Evolutionary conservation across 1,140 invertebrate genomes (phyloP), one percentile per base, ranked within the genome.

Genomic region (Trachymyrmex cornetzi): DNA sequence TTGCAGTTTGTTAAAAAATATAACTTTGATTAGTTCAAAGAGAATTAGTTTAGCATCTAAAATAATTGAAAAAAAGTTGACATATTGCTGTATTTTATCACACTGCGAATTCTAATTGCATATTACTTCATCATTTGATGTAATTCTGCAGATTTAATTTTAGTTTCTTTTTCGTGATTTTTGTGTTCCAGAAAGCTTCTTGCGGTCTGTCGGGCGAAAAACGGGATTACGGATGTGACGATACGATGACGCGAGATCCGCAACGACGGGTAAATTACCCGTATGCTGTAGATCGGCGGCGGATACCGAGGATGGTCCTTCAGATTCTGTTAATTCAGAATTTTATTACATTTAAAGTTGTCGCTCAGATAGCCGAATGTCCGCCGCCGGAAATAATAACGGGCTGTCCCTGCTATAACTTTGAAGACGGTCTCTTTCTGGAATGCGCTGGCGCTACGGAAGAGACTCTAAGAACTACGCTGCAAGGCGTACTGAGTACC

Each of bases 401-500:
- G 64, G 94, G 93, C 77, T 99, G 98, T 95, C 97, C 98, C 0
- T 99, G 98, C 95, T 98, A 98, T 96, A 98, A 98, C 95, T 98
- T 98, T 93, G 98, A 98, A 94, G 98, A 98, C 95, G 98, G 98
- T 44, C 96, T 99, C 72, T 98, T 98, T 95, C 96, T 99, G 88
- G 98, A 99, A 95, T 99, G 98, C 93, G 97, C 98, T 22, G 97
- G 97, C 79, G 97, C 97, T 6, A 97, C 97, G n/a, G 96, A 97
- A 34, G 96, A 96, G 22, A 94, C 95, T 27, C 93, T 97, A 38
- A 95, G 93, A 86, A 94, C 93, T 4, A 96, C 96, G 12, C 93
- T 97, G 22, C 88, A 96, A 82, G 96, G 96, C 92, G 95, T 97
- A 89, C 95, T 97, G n/a, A 87, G 86, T 22, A 89, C 91, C 59